Percentiles rank a stretch among this genome's conserved stretches.
phyloP scores from a whole-genome alignment of 2,888 invertebrate genomes.

The Parnassius orleans region DNA sequence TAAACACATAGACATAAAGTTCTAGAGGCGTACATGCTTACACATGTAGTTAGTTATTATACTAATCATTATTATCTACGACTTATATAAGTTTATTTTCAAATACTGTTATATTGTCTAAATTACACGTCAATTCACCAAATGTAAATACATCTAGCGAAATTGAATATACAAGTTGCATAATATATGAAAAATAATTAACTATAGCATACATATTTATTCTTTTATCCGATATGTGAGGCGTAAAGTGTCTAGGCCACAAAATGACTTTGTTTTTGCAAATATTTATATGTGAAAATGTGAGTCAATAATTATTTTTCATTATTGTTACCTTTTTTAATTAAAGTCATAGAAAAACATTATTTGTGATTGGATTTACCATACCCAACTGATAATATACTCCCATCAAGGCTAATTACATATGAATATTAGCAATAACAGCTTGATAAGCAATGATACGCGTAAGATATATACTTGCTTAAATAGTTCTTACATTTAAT shows the following conservation, averaged over 20 bases:
- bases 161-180: slow-evolving; percentile 55
- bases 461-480: slow-evolving; percentile 34
- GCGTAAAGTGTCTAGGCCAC: slow-evolving; percentile 68
- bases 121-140: slow-evolving; percentile 60
- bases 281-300: slow-evolving; percentile 3
- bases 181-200: slow-evolving; percentile 56
- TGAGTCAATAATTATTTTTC: neutral
- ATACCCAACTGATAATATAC: no score
- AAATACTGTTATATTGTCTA: slow-evolving; percentile 72
- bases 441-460: slow-evolving; percentile 31
- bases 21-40: slow-evolving; percentile 15
- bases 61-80: slow-evolving; percentile 1
- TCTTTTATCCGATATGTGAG: slow-evolving; percentile 70
- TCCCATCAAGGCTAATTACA: neutral
- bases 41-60: slow-evolving; percentile 1
- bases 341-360: no score
- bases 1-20: slow-evolving; percentile 8
- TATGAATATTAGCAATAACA: slow-evolving; percentile 14
- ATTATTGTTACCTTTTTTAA: no score
- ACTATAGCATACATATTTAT: slow-evolving; percentile 62
- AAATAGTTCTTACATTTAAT: slow-evolving; percentile 26
- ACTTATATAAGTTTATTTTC: slow-evolving; percentile 38
- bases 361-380: no score
- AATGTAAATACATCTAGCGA: slow-evolving; percentile 55
- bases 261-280: slow-evolving; percentile 36